Conservation (phyloP, 2,888 invertebrate genomes). For the Adineta ricciae region DNA sequence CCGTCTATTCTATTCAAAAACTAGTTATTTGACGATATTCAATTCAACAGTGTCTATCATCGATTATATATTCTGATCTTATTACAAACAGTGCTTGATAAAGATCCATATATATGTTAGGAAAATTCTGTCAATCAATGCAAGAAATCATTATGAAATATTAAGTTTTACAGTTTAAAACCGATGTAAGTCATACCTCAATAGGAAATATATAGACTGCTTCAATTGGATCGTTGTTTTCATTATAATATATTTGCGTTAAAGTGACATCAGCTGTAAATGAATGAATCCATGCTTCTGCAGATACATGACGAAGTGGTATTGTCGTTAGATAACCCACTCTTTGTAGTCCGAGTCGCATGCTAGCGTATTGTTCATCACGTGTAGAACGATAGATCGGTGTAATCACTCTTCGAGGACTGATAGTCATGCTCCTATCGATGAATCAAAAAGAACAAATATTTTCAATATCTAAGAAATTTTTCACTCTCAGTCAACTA, state of each 20-base stretch:
- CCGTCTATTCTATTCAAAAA: no score
- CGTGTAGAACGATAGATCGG: neutral
- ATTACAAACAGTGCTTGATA: no score
- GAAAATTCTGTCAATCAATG: no score
- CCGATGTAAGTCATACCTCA: neutral
- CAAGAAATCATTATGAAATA: no score
- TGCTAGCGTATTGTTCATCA: neutral
- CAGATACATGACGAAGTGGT: neutral
- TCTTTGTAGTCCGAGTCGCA: neutral
- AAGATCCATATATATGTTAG: no score
- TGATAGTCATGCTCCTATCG: neutral
- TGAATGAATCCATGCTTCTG: neutral
- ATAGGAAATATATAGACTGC: neutral
- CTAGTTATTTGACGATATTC: no score
- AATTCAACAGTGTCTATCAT: no score
- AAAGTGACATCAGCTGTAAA: neutral
- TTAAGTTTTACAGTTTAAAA: no score
- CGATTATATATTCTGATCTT: no score
- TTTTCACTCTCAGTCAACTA: neutral
- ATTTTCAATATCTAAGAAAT: neutral
- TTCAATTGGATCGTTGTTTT: neutral
- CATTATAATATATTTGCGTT: neutral
- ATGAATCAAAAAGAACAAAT: neutral
- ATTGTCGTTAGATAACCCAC: neutral
- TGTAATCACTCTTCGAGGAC: neutral